Percentiles rank a stretch among this genome's conserved stretches.
These are phyloP conservation scores for Dendropsophus ebraccatus DNA, from an alignment of 2,113 vertebrate genomes.

Conservation along the genomic window DNA sequence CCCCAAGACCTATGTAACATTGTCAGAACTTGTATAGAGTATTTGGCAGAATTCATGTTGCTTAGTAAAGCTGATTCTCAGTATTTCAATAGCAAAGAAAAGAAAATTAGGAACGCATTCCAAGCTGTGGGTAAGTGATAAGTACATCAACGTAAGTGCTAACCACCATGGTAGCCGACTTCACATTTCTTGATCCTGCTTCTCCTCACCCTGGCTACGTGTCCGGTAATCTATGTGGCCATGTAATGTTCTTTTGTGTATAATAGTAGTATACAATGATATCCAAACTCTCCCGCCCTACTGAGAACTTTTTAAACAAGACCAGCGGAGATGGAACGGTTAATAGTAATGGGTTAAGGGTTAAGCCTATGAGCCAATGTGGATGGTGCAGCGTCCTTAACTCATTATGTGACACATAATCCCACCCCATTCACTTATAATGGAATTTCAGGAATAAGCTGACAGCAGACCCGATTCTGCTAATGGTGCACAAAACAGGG, in stretches of 20 bases:
- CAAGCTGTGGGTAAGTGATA: neutral
- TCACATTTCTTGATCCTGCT: too few species aligned
- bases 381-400: neutral
- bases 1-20: too few species aligned
- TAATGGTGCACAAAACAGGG: conserved; percentile 9
- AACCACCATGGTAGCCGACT: neutral
- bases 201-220: neutral
- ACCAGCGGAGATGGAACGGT: neutral
- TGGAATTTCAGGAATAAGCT: conserved; percentile 39
- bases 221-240: neutral
- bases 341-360: too few species aligned
- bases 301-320: neutral
- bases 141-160: neutral
- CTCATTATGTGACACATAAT: neutral
- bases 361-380: neutral
- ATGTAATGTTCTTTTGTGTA: neutral
- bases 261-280: neutral
- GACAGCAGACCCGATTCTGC: conserved; percentile 20
- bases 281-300: neutral
- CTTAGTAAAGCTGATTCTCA: too few species aligned
- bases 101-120: neutral
- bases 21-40: too few species aligned
- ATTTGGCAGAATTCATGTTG: too few species aligned
- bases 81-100: too few species aligned
- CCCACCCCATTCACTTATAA: neutral